A percentile compares a stretch with the other conserved stretches of the same genome.
Conservation (phyloP, 1,140 invertebrate genomes). For the Olivierus martensii region DNA sequence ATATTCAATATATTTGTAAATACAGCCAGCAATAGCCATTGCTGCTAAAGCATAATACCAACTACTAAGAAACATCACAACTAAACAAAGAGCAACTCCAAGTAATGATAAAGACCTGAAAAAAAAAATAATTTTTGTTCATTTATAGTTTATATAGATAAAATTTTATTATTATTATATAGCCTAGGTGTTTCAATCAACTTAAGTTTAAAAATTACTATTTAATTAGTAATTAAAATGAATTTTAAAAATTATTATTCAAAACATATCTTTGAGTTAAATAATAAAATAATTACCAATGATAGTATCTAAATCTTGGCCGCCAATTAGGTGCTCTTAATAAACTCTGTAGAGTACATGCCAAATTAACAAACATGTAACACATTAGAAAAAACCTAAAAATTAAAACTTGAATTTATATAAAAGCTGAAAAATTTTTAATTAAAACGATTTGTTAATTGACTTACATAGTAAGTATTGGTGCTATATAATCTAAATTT, state of each 20-base stretch:
- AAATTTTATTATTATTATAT: too few relatives aligned
- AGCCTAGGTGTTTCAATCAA: too few relatives aligned
- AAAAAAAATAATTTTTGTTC: not conserved
- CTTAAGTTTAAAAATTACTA: too few relatives aligned
- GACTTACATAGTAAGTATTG: conserved; percentile 48
- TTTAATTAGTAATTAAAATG: too few relatives aligned
- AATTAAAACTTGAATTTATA: not conserved
- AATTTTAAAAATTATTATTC: too few relatives aligned
- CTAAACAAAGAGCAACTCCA: conserved; percentile 82
- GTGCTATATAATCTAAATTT: conserved; percentile 32
- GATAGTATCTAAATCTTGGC: conserved; percentile 95
- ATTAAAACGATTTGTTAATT: not conserved
- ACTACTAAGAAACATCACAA: conserved; percentile 99
- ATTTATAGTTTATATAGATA: too few relatives aligned
- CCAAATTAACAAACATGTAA: conserved; percentile 97
- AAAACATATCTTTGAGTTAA: too few relatives aligned
- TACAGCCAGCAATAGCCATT: conserved; percentile 88
- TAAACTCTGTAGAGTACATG: conserved; percentile 92
- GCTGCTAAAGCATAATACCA: conserved; percentile 97
- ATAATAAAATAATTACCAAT: conserved; percentile 50
- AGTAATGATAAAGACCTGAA: conserved; percentile 73
- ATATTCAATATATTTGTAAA: conserved; percentile 99
- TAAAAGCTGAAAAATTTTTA: too few relatives aligned
- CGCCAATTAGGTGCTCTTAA: conserved; percentile 94
- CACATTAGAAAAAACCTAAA: conserved; percentile 93